Base-by-base conservation (phyloP, 2,113 vertebrate genomes). In the Eira barbara region DNA sequence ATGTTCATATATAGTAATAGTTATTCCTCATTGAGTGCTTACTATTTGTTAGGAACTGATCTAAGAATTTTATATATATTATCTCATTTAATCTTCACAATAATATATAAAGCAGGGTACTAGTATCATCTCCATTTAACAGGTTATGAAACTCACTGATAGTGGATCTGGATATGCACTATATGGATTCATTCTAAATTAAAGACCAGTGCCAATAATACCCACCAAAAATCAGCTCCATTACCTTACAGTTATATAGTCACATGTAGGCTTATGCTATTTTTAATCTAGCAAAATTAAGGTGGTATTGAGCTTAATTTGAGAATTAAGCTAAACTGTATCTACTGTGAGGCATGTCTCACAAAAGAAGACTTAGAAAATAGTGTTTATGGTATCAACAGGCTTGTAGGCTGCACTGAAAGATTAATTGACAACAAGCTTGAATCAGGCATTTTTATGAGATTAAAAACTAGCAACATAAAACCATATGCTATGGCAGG, bases 231-330 rank as follows among this genome's bases (percentile, higher is more conserved):
- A n/a, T 88, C 76, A 80, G 36, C 63, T 76, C 82, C 29, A 78
- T 55, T 93, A 91, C 18, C 74, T 94, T 67, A 94, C 17, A 82
- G 4, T 78, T 78, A 34, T 23, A 88, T 27, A 52, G 13, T 86
- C 55, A 97, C 39, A 55, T 23, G 89, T 42, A 71, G 34, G 61
- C 45, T 96, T 92, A 42, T 82, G 15, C 15, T 80, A 76, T 55
- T 91, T 96, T 97, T 93, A 76, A 89, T 31, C 25, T 91, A 91
- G 21, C 15, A 85, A 95, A 91, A 47, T 80, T 36, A 69, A 80
- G 17, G 82, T 81, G n/a, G 45, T 85, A 97, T 83, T 74, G 12
- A 82, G 79, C 39, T 92, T 79, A 92, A 89, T 80, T 76, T 69
- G 52, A 89, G 27, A 96, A 61, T 85, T 81, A 89, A 85, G n/a